Conservation (phyloP, 2,888 invertebrate species). For the Xylophagus ater region DNA sequence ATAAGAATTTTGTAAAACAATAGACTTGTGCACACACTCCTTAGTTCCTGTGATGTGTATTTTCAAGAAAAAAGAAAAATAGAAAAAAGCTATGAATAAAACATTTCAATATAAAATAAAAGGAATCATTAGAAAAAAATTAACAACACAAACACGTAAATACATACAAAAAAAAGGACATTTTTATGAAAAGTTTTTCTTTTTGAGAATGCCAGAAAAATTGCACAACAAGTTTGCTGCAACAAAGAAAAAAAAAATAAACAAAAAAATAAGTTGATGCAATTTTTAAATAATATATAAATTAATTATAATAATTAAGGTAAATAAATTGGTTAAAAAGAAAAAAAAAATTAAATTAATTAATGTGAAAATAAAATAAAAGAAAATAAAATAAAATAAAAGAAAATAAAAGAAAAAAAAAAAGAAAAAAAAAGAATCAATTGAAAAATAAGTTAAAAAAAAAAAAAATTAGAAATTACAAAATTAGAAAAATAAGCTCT, state of each 20-base stretch:
- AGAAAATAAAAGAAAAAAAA: conserved; percentile 7
- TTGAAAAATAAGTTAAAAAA: conserved; percentile 1
- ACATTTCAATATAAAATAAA: conserved; percentile 5
- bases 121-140: conserved; percentile 9
- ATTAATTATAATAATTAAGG: too few species aligned
- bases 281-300: too few species aligned
- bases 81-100: conserved; percentile 1
- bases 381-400: conserved; percentile 13
- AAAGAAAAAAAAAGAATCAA: conserved; percentile 4
- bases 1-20: too few species aligned
- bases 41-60: too few species aligned
- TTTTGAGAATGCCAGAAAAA: conserved; percentile 6
- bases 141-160: conserved; percentile 13
- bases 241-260: conserved; percentile 11
- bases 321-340: conserved; percentile 28
- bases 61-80: conserved; percentile 1
- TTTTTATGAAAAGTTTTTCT: conserved; percentile 19
- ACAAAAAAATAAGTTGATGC: conserved; percentile 8
- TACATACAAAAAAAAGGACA: conserved; percentile 18
- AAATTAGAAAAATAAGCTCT: neutral
- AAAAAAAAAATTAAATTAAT: conserved; percentile 14
- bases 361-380: conserved; percentile 13
- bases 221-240: conserved; percentile 6
- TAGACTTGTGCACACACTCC: too few species aligned
- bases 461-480: neutral